Conservation (phyloP, 2,113 vertebrate genomes). For the Stictonetta naevosa region DNA sequence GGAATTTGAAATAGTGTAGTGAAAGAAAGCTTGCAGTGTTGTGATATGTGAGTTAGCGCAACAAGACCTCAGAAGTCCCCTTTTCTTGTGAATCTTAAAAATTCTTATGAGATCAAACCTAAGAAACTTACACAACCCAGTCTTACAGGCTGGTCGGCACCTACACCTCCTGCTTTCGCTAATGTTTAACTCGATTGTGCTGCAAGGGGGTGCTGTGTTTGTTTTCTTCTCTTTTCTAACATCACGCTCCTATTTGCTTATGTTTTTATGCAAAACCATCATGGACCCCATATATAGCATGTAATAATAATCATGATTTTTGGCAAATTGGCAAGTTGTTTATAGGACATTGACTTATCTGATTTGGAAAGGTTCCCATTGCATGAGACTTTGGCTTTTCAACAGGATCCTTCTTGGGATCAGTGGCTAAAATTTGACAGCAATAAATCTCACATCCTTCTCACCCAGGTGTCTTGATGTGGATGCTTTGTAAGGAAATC, state of each 20-base stretch:
- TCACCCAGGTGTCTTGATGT: neutral
- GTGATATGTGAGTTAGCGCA: fast-evolving
- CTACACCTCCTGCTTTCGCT: neutral
- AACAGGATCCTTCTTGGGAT: neutral
- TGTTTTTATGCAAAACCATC: neutral
- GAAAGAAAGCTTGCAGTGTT: neutral
- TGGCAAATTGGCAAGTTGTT: neutral
- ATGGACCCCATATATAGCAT: fast-evolving
- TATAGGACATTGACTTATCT: neutral
- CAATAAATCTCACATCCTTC: neutral
- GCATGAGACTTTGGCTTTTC: neutral
- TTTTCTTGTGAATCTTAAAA: neutral
- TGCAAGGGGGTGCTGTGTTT: neutral
- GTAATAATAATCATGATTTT: fast-evolving
- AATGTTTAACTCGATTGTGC: neutral
- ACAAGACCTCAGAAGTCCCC: neutral
- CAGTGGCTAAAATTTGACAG: neutral
- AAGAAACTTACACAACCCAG: neutral
- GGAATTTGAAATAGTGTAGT: neutral
- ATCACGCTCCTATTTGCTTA: fast-evolving
- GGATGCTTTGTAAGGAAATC: neutral
- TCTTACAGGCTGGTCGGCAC: neutral
- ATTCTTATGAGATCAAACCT: neutral
- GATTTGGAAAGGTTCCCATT: neutral
- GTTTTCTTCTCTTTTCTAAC: neutral